Conservation (phyloP, 2,888 invertebrate genomes). For the Euspilapteryx auroguttella region DNA sequence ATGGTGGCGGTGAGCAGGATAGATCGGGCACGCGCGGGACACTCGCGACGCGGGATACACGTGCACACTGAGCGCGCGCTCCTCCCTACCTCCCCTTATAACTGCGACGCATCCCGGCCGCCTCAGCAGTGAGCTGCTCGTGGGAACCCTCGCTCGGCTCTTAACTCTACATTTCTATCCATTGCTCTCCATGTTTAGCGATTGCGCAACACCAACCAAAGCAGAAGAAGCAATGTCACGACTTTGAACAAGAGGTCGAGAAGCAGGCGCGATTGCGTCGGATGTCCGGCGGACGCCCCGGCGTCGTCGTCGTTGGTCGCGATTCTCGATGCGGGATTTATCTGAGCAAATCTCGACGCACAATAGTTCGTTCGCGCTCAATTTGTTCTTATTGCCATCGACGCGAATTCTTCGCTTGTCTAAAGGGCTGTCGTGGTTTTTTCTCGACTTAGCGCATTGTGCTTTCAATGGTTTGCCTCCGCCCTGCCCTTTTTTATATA, state of each 20-base stretch:
- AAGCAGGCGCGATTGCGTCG: not conserved
- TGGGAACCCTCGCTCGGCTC: too few relatives aligned
- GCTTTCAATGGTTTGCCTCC: conserved; percentile 24
- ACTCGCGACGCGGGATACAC: conserved; percentile 52
- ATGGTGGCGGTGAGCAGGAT: conserved; percentile 25
- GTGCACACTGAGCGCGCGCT: conserved; percentile 57
- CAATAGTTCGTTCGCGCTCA: conserved; percentile 54
- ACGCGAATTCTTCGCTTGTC: conserved; percentile 52
- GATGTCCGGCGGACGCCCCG: conserved; percentile 4
- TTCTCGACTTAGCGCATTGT: conserved; percentile 26
- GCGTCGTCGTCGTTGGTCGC: conserved; percentile 3
- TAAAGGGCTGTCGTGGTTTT: conserved; percentile 44
- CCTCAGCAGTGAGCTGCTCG: not conserved
- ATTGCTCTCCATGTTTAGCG: too few relatives aligned
- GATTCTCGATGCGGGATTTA: conserved; percentile 21
- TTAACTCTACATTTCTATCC: too few relatives aligned
- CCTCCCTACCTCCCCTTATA: conserved; percentile 55
- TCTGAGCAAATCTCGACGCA: conserved; percentile 54
- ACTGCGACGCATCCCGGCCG: conserved; percentile 48
- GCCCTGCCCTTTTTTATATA: too few relatives aligned
- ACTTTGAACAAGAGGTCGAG: too few relatives aligned
- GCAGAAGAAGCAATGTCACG: too few relatives aligned
- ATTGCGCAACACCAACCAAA: too few relatives aligned
- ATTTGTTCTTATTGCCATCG: conserved; percentile 58
- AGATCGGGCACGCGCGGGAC: conserved; percentile 28